Base-by-base conservation (phyloP, 2,888 invertebrate genomes). In the Galeopsomyia nigrocyanea region DNA sequence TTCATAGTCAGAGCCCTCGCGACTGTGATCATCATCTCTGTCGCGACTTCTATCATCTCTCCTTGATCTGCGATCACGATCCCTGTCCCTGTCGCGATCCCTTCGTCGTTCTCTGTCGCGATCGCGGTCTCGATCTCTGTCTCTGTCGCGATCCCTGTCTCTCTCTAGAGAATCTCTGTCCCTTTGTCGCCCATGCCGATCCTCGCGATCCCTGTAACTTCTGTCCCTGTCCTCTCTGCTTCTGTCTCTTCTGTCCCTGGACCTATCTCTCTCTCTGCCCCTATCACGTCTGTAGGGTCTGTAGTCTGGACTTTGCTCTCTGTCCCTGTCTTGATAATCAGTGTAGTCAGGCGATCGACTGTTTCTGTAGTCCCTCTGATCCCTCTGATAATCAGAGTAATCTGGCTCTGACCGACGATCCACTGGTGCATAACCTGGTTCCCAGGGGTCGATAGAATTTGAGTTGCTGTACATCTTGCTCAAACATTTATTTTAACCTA, bases 361-460 rank as follows among this genome's bases (percentile, higher is more conserved):
- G 60, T 72, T 80, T 17, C 76, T 80, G 68, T 84, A 85, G 2
- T 85, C 84, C 56, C 76, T 79, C 19, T 81, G 81, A 21, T 77
- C 84, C 55, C 76, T 79, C 19, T 81, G 81, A n/a, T 77, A 78
- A 9, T 81, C 77, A 19, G 39, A 39, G 13, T 82, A 83, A 19
- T 82, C 83, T 19, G 47, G 10, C 19, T 58, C 57, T 58, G 63
- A 73, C 75, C 68, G 31, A 17, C 82, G 76, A 10, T 84, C 79
- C 17, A 83, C 82, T 6, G 86, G 86, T 5, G 82, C 86, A 49
- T 83, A 86, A 21, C 86, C 86, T 57, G 86, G 84, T 68, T 86
- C 86, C 86, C 86, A 86, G 0, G 86, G 86, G 68, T 86, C 85
- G 67, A 86, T 85, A 61, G 79, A 82, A 50, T 67, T 66, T 51